phyloP scores from a whole-genome alignment of 2,797 vertebrate genomes.

The Argya squamiceps region DNA sequence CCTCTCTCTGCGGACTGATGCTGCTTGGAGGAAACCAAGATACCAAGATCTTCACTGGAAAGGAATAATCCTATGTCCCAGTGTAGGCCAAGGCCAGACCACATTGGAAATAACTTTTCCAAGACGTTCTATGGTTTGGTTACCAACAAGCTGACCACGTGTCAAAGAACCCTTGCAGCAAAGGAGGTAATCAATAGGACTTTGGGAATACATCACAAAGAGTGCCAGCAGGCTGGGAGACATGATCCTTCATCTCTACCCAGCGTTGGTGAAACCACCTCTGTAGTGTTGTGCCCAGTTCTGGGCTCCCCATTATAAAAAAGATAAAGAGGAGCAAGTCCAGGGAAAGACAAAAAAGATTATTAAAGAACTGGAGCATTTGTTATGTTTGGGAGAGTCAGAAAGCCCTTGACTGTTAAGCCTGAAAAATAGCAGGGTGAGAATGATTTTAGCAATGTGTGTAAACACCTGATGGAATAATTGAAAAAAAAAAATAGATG shows the following conservation, averaged over 20 bases:
- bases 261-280: neutral
- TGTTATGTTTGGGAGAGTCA: rapidly evolving
- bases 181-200: neutral
- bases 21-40: neutral
- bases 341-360: neutral
- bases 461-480: neutral
- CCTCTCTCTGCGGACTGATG: neutral
- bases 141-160: neutral
- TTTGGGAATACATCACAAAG: neutral
- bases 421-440: neutral
- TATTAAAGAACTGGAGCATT: neutral
- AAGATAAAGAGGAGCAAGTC: neutral
- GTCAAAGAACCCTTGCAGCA: neutral
- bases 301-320: neutral
- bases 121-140: neutral
- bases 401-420: neutral
- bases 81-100: rapidly evolving
- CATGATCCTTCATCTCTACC: neutral
- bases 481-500: too few relatives aligned
- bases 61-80: neutral
- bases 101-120: neutral
- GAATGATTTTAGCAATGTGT: neutral
- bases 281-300: neutral
- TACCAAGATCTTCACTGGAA: neutral
- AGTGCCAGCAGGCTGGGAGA: neutral